phyloP scores from a whole-genome alignment of 2,797 vertebrate genomes.

The Eulemur albifrons region DNA sequence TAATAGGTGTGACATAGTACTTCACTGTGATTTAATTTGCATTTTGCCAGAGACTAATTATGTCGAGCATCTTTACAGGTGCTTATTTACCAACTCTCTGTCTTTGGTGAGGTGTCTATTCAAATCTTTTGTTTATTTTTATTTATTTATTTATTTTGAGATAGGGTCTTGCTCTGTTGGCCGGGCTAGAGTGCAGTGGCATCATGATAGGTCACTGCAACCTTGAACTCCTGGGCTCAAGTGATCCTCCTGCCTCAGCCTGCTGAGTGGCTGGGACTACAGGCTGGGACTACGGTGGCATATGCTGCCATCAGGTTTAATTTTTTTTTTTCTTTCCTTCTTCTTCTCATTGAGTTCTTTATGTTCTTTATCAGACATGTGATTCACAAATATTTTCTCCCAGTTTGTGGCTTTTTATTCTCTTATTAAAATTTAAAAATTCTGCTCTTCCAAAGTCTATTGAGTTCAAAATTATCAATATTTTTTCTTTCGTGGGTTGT shows the following conservation, averaged over 20 bases:
- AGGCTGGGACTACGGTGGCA: too few species aligned
- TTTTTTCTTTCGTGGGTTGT: background rate
- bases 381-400: slow-evolving; percentile 10
- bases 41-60: background rate
- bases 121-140: background rate
- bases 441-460: background rate
- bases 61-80: background rate
- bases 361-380: background rate
- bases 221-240: too few species aligned
- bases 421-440: background rate
- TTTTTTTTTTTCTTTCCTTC: background rate
- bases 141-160: background rate
- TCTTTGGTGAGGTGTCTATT: background rate
- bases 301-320: background rate
- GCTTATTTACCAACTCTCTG: background rate
- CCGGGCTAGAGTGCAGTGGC: too few species aligned
- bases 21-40: background rate
- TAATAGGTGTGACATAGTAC: background rate
- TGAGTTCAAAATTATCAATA: background rate
- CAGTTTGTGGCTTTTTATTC: background rate
- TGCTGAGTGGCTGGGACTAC: background rate
- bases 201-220: too few species aligned
- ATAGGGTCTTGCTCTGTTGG: background rate
- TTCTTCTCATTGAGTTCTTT: slow-evolving; percentile 21
- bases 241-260: too few species aligned